These are phyloP conservation scores for Amphimallon solstitiale DNA, from an alignment of 2,888 invertebrate genomes.

Conservation along the genomic window DNA sequence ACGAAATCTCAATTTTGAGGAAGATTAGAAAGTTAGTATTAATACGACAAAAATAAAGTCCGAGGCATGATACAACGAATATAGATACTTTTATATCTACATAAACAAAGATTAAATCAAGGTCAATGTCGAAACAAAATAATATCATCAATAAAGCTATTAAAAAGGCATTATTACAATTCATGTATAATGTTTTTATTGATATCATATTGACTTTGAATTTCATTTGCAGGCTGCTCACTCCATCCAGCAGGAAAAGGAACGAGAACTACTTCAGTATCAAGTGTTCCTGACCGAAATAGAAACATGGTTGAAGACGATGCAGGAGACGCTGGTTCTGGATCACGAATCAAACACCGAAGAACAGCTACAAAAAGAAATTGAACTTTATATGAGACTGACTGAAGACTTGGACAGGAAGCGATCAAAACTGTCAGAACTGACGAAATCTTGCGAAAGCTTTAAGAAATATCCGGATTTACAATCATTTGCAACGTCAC, in stretches of 20 bases:
- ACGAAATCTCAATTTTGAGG: too few relatives aligned
- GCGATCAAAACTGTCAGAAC: constrained; percentile 64
- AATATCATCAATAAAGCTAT: too few relatives aligned
- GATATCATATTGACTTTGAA: too few relatives aligned
- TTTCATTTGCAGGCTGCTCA: constrained; percentile 65
- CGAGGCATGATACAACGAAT: too few relatives aligned
- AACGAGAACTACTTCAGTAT: constrained; percentile 67
- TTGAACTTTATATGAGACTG: constrained; percentile 56
- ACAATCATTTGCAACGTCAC: constrained; percentile 61
- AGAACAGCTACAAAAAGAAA: constrained; percentile 55
- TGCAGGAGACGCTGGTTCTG: constrained; percentile 55
- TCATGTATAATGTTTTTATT: too few relatives aligned
- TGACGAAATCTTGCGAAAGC: constrained; percentile 64
- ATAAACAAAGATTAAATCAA: too few relatives aligned
- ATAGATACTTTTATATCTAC: too few relatives aligned
- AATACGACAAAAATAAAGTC: too few relatives aligned
- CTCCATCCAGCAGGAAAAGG: constrained; percentile 65
- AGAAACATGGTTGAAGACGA: constrained; percentile 67
- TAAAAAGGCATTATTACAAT: too few relatives aligned
- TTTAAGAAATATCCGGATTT: constrained; percentile 65
- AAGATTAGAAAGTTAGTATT: too few relatives aligned
- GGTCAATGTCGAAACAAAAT: too few relatives aligned
- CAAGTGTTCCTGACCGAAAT: constrained; percentile 66
- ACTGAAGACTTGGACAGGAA: constrained; percentile 62
- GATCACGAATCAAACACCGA: constrained; percentile 51